Base-by-base conservation (phyloP, 2,888 invertebrate species). In the Schizotus pectinicornis region DNA sequence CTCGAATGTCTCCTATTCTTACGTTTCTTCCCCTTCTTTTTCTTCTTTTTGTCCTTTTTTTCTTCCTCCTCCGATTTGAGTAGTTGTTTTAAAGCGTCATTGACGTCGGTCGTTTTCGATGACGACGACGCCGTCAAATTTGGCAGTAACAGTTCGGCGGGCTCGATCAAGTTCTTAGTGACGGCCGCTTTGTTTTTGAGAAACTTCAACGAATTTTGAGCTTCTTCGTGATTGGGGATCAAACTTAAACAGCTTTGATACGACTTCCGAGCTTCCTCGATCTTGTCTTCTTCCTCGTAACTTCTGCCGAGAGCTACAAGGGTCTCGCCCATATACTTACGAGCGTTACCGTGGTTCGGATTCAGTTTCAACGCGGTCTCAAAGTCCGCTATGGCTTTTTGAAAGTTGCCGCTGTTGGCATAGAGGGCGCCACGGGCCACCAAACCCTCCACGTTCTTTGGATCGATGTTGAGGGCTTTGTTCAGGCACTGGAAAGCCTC, bases 401-500 rank as follows among this genome's bases (percentile, higher is more conserved):
- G 89, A 80, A 94, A 96, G 71, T 91, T 94, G 63, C 95, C 95
- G 75, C 92, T 93, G 78, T 97, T 97, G 7, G 97, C 97, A 77
- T 93, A 95, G 70, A 95, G 81, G 22, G 95, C 95, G 63, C 95
- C 95, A 73, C 95, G 86, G 0, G 95, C 95, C 1, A 95, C 95
- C 54, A 95, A 82, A 22, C 94, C 95, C 81, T 95, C 95, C 1
- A 95, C 94, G 80, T 95, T 95, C 69, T 91, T 86, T 0, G 94
- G 90, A 80, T 95, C 95, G 70, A 95, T 95, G 77, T 88, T 92
- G 46, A 98, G 81, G 2, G 97, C 98, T 79, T 94, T 94, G 79
- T 95, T 95, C 38, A 95, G 84, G 75, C 94, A 94, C 77, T 95
- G 95, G 81, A 96, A 94, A 34, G 97, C 97, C 82, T 98, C 97